Conservation (phyloP, 2,797 vertebrate genomes). For the Pampus argenteus region DNA sequence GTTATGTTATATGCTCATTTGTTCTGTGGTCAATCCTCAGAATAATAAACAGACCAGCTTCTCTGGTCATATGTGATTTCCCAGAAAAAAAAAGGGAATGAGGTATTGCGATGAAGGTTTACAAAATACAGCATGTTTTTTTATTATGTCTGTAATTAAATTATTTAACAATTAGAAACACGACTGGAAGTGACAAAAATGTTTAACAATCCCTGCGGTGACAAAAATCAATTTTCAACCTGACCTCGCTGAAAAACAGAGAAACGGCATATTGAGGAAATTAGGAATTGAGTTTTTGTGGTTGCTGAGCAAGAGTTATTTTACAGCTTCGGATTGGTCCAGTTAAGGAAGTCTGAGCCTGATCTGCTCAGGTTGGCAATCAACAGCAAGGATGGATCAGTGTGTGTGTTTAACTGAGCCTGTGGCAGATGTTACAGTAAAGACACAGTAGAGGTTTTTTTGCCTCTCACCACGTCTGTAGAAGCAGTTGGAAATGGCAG, state of each 20-base stretch:
- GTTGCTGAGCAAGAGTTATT: background rate
- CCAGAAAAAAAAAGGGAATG: constrained; percentile 6
- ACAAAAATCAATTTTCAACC: constrained; percentile 31
- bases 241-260: background rate
- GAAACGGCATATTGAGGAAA: background rate
- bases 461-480: constrained; percentile 54
- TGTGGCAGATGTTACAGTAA: constrained; percentile 64
- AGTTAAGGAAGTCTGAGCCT: constrained; percentile 14
- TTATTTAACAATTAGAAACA: background rate
- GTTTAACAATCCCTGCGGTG: constrained; percentile 21
- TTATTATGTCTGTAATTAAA: background rate
- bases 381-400: constrained; percentile 23
- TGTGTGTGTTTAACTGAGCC: constrained; percentile 39
- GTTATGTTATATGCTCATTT: constrained; percentile 30
- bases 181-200: background rate
- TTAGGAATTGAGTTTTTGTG: background rate
- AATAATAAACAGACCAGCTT: background rate
- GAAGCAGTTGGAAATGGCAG: constrained; percentile 63
- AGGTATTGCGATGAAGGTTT: constrained; percentile 16
- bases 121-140: constrained; percentile 18
- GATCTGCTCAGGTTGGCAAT: constrained; percentile 23
- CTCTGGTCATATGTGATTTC: constrained; percentile 1
- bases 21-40: constrained; percentile 18
- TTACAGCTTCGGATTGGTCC: background rate
- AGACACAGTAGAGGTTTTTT: constrained; percentile 47